These are phyloP conservation scores for Hippocampus kuda DNA, from an alignment of 2,797 vertebrate genomes.

Conservation along the genomic window DNA sequence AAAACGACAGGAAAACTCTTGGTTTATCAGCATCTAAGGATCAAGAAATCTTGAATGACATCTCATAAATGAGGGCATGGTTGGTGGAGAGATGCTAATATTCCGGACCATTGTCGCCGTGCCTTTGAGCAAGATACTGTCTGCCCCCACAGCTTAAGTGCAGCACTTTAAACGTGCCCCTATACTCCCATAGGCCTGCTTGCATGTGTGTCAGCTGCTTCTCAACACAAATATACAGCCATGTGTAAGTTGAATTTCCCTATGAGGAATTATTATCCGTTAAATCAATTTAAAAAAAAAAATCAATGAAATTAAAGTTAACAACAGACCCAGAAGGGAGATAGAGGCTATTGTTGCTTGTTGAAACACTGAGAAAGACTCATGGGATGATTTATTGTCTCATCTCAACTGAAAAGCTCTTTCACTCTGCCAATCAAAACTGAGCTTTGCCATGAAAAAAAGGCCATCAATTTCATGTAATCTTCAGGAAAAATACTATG, in stretches of 20 bases:
- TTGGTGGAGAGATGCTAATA: background rate
- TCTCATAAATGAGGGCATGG: background rate
- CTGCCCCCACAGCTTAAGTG: background rate
- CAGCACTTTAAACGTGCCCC: background rate
- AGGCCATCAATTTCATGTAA: too few species aligned
- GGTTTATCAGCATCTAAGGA: background rate
- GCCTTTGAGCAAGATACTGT: background rate
- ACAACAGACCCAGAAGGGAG: background rate
- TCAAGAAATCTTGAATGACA: background rate
- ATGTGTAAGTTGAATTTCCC: background rate
- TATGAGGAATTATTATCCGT: background rate
- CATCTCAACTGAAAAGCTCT: background rate
- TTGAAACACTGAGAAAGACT: background rate
- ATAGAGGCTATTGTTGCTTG: background rate
- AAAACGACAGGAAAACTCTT: background rate
- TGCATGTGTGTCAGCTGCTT: background rate
- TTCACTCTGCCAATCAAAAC: too few species aligned
- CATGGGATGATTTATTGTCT: background rate
- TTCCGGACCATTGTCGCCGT: background rate
- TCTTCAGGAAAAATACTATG: too few species aligned
- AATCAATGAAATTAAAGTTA: background rate
- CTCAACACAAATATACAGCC: too few species aligned
- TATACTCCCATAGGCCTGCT: background rate
- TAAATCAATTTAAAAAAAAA: too few species aligned
- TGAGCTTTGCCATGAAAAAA: too few species aligned